A percentile compares a stretch with the other conserved stretches of the same genome.
Evolutionary conservation across 2,797 vertebrate genomes (phyloP).

Genomic region (Acestrorhynchus altus): DNA sequence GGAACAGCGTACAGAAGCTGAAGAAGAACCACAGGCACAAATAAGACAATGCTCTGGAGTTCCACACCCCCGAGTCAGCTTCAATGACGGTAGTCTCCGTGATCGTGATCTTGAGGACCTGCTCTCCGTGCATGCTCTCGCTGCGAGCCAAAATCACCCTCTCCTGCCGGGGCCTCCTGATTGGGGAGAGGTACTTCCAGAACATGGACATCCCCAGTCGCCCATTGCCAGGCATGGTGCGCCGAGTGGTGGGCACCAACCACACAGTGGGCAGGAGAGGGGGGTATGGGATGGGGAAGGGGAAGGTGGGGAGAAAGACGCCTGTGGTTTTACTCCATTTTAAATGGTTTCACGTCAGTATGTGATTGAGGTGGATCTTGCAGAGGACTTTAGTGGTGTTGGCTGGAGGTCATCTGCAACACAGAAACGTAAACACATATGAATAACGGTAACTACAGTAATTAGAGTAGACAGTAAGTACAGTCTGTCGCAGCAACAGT

Average conservation of each 20-base stretch:
- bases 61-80: slow-evolving; percentile 89
- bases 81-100: slow-evolving; percentile 94
- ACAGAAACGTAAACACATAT: not conserved
- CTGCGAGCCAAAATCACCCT: slow-evolving; percentile 82
- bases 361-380: not conserved
- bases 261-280: slow-evolving; percentile 34
- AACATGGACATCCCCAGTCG: slow-evolving; percentile 63
- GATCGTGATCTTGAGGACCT: slow-evolving; percentile 90
- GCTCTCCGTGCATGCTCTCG: slow-evolving; percentile 84
- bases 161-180: slow-evolving; percentile 75
- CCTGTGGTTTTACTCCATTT: slow-evolving; percentile 33
- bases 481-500: too few relatives aligned
- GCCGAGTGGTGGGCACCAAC: slow-evolving; percentile 28
- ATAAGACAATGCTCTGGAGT: slow-evolving; percentile 84
- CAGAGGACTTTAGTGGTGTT: not conserved
- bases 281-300: not conserved
- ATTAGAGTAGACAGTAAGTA: too few relatives aligned
- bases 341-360: not conserved
- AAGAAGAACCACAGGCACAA: slow-evolving; percentile 94
- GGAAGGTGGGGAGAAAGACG: not conserved
- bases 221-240: slow-evolving; percentile 68
- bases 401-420: slow-evolving; percentile 24
- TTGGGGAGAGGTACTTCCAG: slow-evolving; percentile 74
- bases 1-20: slow-evolving; percentile 97
- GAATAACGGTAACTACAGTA: not conserved